Evolutionary conservation across 2,797 vertebrate species (phyloP).

Genomic region (Typhlichthys subterraneus): DNA sequence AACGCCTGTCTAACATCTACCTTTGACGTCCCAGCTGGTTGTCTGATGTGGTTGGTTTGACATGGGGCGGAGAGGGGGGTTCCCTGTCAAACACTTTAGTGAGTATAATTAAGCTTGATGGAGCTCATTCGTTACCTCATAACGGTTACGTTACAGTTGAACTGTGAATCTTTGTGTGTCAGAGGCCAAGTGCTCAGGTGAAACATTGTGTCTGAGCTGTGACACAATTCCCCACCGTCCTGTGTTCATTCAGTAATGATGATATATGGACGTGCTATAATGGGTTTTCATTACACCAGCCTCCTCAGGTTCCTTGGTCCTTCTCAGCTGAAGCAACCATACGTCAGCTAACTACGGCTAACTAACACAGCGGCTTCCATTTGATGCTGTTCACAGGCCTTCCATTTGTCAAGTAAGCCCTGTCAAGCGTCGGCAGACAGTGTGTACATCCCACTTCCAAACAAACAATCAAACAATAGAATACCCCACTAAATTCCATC

Average conservation of each 20-base stretch:
- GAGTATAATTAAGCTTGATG: background rate
- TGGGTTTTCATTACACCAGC: background rate
- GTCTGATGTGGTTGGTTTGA: background rate
- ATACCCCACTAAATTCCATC: no score
- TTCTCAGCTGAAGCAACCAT: background rate
- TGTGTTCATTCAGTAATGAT: background rate
- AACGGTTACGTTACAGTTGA: background rate
- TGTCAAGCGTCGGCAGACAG: no score
- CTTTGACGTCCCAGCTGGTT: background rate
- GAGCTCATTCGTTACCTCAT: background rate
- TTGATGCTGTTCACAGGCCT: no score
- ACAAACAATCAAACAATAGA: no score
- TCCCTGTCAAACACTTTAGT: background rate
- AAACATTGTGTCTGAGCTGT: background rate
- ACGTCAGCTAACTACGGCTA: no score
- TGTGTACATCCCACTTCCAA: no score
- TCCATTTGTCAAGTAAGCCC: no score
- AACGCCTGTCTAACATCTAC: background rate
- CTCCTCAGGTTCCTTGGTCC: background rate
- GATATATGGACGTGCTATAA: background rate
- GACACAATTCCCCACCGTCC: slow-evolving; percentile 1
- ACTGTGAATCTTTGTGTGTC: background rate
- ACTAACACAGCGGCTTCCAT: no score
- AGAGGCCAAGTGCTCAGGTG: background rate
- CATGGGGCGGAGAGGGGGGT: background rate